Evolutionary conservation across 2,888 invertebrate species (phyloP).

Genomic region (Netelia fuscicornis): DNA sequence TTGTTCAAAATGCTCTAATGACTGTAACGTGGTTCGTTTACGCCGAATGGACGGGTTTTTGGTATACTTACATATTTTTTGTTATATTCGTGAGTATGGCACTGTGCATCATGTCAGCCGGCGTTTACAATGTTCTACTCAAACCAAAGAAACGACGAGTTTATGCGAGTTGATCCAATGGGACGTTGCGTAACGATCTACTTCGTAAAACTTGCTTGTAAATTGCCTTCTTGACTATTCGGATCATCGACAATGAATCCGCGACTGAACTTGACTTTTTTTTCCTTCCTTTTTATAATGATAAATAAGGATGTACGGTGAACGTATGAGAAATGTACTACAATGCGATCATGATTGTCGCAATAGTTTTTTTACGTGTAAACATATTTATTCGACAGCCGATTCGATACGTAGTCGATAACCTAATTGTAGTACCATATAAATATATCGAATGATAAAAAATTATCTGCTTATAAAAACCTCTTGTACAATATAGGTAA

Average conservation of each 20-base stretch:
- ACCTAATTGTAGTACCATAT: conserved; percentile 54
- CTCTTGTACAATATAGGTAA: conserved; percentile 47
- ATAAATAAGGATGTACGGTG: neutral
- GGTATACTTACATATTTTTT: conserved; percentile 89
- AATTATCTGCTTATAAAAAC: conserved; percentile 49
- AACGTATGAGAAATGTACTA: neutral
- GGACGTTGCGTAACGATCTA: neutral
- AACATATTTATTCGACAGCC: neutral
- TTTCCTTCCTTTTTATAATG: neutral
- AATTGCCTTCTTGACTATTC: conserved; percentile 5
- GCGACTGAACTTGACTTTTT: conserved; percentile 54
- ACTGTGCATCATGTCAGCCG: conserved; percentile 78
- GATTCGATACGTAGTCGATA: conserved; percentile 4
- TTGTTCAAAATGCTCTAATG: conserved; percentile 89
- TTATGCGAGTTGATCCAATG: conserved; percentile 71
- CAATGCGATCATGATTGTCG: neutral
- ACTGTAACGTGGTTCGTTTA: conserved; percentile 89
- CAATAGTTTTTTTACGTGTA: conserved; percentile 28
- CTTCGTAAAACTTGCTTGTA: neutral
- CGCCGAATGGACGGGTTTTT: conserved; percentile 88
- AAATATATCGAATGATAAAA: conserved; percentile 46
- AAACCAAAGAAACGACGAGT: conserved; percentile 81
- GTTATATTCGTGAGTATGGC: conserved; percentile 87
- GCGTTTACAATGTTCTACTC: conserved; percentile 78
- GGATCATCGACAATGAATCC: conserved; percentile 23